Base-by-base conservation (phyloP, 1,140 invertebrate genomes). In the Bombyx mandarina region DNA sequence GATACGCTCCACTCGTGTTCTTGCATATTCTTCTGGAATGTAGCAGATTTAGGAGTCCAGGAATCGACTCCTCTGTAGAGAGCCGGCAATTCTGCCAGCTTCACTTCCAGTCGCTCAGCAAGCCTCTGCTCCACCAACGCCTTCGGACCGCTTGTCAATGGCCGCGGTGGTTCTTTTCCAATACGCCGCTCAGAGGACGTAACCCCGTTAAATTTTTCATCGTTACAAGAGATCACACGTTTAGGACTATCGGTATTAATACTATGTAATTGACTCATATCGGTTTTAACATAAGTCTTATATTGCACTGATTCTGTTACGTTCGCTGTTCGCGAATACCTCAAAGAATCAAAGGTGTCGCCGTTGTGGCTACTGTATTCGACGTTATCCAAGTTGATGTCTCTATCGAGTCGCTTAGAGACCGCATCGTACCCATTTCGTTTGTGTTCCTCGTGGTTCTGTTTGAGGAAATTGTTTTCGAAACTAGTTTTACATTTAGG, bases 31-130 rank as follows among this genome's bases (percentile, higher is more conserved):
- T 86, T 86, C 78, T 82, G 84, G 77, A 89, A 89, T 55, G 82
- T 81, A 65, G 80, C 77, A 9, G 88, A 93, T 83, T 92, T 92
- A 66, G 89, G 89, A 71, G 91, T 91, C 91, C 91, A 92, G 53
- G 89, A 89, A 62, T 85, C 82, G 69, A 92, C 86, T 59, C 90
- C 89, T 57, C 91, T 88, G 75, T 92, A 91, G 56, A 92, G 87
- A 57, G 91, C 89, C 18, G 90, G 90, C 79, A 92, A 89, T 71
- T 89, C 88, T 43, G 88, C 86, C 70, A 89, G 88, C 78, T 88
- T 84, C 70, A 85, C 82, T 67, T 83, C 83, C 55, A 86, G 75
- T 42, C 82, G 71, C 62, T 82, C 79, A 52, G 74, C 81, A 26
- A 81, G 73, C 61, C 79, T 73, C 76, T 79, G 88, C 53, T 87